These are phyloP conservation scores for Pipa parva DNA, from an alignment of 2,113 vertebrate genomes.

Conservation along the genomic window DNA sequence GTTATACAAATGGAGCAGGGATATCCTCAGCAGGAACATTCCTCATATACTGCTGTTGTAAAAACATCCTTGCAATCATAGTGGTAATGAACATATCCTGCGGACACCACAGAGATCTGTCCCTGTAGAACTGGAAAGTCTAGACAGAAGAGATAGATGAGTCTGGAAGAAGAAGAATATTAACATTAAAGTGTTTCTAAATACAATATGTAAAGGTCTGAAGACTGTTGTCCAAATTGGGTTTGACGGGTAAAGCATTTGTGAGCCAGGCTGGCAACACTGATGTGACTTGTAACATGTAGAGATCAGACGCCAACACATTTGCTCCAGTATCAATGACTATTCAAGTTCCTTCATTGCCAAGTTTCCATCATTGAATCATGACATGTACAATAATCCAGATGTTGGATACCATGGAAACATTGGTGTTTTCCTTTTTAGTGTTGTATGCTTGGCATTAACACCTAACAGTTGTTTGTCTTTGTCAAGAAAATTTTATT, in stretches of 20 bases:
- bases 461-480: slow-evolving; percentile 6
- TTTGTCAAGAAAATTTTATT: slow-evolving; percentile 6
- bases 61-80: no score
- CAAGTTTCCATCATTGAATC: slow-evolving; percentile 16
- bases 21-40: no score
- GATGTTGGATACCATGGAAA: slow-evolving; percentile 35
- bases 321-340: slow-evolving; percentile 16
- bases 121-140: no score
- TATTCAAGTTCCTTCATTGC: slow-evolving; percentile 9
- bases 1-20: no score
- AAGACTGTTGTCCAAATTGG: background rate
- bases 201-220: background rate
- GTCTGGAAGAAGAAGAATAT: no score
- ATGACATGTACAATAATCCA: slow-evolving; percentile 25
- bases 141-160: no score
- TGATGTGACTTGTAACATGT: background rate
- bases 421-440: slow-evolving; percentile 12
- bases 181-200: no score
- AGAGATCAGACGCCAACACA: slow-evolving; percentile 10
- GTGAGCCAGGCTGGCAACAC: slow-evolving; percentile 6
- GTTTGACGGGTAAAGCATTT: slow-evolving; percentile 9
- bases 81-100: no score
- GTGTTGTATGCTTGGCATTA: slow-evolving; percentile 3
- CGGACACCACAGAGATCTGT: no score
- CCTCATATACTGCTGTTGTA: no score